A percentile compares a stretch with the other conserved stretches of the same genome.
phyloP scores from a whole-genome alignment of 2,113 vertebrate species.

The Harpagus bidentatus region DNA sequence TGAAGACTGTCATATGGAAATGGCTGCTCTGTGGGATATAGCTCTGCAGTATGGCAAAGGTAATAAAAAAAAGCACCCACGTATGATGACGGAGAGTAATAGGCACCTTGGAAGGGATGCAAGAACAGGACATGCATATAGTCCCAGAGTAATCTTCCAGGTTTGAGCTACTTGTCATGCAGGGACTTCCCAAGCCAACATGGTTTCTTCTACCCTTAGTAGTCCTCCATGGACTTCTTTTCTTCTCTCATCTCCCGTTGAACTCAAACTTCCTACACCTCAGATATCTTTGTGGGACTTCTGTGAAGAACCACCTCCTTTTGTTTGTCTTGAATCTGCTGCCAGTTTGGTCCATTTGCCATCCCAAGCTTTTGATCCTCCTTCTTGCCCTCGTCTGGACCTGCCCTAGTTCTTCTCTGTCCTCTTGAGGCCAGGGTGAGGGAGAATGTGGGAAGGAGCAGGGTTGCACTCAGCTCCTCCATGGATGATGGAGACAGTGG shows the following conservation, averaged over 20 bases:
- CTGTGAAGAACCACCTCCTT: neutral
- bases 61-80: neutral
- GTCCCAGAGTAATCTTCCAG: neutral
- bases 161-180: neutral
- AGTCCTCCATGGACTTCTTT: neutral
- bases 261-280: neutral
- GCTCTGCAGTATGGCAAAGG: neutral
- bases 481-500: neutral
- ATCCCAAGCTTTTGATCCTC: fast-evolving
- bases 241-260: neutral
- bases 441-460: neutral
- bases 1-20: neutral
- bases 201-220: neutral
- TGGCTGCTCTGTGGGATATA: neutral
- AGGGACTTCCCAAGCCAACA: neutral
- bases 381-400: neutral
- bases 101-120: neutral
- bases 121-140: neutral
- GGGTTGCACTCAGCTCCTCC: neutral
- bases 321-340: neutral
- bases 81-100: neutral
- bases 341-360: fast-evolving
- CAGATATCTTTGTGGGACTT: neutral
- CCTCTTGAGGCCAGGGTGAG: neutral
- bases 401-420: neutral